These are phyloP conservation scores for Acanthosepion esculentum DNA, from an alignment of 2,888 invertebrate genomes.

Conservation along the genomic window DNA sequence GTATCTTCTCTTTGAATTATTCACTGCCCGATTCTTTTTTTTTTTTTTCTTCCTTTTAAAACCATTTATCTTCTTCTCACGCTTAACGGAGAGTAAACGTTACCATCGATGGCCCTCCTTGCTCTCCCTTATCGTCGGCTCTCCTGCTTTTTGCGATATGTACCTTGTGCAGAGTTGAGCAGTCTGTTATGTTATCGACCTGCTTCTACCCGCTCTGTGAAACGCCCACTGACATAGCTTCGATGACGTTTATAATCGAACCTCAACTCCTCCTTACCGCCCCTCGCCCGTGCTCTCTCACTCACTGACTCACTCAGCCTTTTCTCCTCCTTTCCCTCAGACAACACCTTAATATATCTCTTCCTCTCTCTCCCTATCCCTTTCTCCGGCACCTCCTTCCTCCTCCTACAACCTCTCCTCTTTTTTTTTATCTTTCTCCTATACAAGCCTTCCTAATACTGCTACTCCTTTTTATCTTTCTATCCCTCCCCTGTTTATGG, in stretches of 20 bases:
- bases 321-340: neutral
- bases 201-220: neutral
- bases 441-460: neutral
- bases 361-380: neutral
- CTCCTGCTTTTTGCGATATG: neutral
- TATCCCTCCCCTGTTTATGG: too few species aligned
- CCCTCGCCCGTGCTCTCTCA: neutral
- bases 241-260: neutral
- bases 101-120: neutral
- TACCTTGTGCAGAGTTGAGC: neutral
- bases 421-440: neutral
- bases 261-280: neutral
- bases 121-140: neutral
- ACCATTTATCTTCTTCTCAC: neutral
- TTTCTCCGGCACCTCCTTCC: neutral
- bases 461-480: neutral
- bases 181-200: neutral
- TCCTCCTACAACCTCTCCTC: neutral
- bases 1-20: neutral
- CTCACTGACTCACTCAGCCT: neutral
- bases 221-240: neutral
- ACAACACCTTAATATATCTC: neutral
- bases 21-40: accelerated
- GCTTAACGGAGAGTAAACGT: neutral
- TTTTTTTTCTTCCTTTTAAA: too few species aligned